Conservation (phyloP, 2,797 vertebrate genomes). For the Lindbergichthys nudifrons region DNA sequence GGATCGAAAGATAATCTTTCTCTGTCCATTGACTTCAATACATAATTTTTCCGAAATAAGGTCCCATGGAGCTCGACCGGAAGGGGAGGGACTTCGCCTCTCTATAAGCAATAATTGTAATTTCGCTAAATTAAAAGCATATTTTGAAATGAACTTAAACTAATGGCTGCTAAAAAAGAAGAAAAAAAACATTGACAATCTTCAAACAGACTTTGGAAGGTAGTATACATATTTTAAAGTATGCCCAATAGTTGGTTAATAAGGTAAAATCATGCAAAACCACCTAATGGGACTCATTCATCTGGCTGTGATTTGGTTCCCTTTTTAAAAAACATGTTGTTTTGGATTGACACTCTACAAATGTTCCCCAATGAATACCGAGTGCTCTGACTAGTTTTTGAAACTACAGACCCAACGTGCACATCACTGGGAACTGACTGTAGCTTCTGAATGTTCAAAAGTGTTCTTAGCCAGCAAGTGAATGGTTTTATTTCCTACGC, state of each 20-base stretch:
- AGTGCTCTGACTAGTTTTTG: slow-evolving; percentile 49
- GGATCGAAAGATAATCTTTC: too few relatives aligned
- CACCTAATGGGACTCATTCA: not conserved
- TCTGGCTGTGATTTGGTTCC: not conserved
- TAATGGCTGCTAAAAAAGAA: not conserved
- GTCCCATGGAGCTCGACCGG: too few relatives aligned
- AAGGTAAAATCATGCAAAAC: slow-evolving; percentile 14
- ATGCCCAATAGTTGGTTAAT: not conserved
- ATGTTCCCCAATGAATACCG: slow-evolving; percentile 23
- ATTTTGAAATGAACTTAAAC: not conserved
- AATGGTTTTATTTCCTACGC: slow-evolving; percentile 54
- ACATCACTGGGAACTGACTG: slow-evolving; percentile 53
- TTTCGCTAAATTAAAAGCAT: not conserved
- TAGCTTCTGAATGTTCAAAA: slow-evolving; percentile 72
- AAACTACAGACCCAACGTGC: slow-evolving; percentile 63
- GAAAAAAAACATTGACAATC: not conserved
- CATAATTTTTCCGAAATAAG: too few relatives aligned
- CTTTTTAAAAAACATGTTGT: not conserved
- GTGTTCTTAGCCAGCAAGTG: slow-evolving; percentile 78
- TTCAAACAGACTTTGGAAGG: not conserved
- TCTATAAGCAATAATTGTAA: not conserved
- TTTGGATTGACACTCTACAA: slow-evolving; percentile 51
- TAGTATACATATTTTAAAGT: not conserved
- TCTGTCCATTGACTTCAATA: too few relatives aligned
- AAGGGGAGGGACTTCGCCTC: too few relatives aligned